These are phyloP conservation scores for Euplagia quadripunctaria DNA, from an alignment of 2,888 invertebrate genomes.

Conservation along the genomic window DNA sequence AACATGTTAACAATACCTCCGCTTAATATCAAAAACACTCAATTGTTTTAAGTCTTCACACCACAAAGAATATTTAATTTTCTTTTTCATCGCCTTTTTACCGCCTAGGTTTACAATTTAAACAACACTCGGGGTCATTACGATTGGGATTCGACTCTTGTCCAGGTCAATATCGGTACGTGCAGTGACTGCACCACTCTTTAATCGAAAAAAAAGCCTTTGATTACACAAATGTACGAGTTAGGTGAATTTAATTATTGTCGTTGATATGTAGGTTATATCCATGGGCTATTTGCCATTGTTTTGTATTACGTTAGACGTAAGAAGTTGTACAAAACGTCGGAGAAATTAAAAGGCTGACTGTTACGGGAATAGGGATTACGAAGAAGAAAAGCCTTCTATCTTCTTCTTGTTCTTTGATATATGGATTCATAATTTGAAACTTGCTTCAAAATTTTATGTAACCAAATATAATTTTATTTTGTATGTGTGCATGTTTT, in stretches of 20 bases:
- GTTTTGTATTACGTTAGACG: background rate
- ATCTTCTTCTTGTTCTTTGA: too few species aligned
- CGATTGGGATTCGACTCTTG: slow-evolving; percentile 63
- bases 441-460: too few species aligned
- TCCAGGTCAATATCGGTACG: slow-evolving; percentile 64
- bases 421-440: too few species aligned
- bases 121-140: slow-evolving; percentile 42
- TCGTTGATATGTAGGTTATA: slow-evolving; percentile 13
- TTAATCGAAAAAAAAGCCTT: slow-evolving; percentile 38
- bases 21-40: too few species aligned
- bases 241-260: slow-evolving; percentile 33
- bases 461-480: too few species aligned
- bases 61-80: slow-evolving; percentile 6
- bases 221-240: slow-evolving; percentile 52
- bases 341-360: background rate
- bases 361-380: too few species aligned
- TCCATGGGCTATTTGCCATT: slow-evolving; percentile 2
- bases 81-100: background rate
- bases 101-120: slow-evolving; percentile 14
- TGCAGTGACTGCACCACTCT: slow-evolving; percentile 33
- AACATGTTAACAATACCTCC: too few species aligned
- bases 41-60: too few species aligned
- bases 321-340: background rate
- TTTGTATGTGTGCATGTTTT: too few species aligned
- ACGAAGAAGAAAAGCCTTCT: too few species aligned